A percentile compares a stretch with the other conserved stretches of the same genome.
Evolutionary conservation across 2,113 vertebrate species (phyloP).

Genomic region (Stegastes partitus): DNA sequence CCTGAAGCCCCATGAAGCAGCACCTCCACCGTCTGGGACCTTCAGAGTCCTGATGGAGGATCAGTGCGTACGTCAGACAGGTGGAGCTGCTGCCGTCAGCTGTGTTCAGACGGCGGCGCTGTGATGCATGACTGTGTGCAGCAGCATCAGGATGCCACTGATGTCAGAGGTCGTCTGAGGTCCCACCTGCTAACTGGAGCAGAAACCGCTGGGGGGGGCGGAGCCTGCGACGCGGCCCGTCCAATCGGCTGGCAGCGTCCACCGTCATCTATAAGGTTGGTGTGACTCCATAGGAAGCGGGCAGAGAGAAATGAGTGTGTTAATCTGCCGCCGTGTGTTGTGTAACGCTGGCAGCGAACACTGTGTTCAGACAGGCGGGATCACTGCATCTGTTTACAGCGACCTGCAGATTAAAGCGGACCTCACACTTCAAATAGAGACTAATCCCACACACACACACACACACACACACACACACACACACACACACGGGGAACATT

Average conservation of each 20-base stretch:
- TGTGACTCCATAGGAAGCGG: not conserved
- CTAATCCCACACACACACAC: conserved; percentile 58
- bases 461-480: conserved; percentile 10
- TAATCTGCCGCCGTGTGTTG: conserved; percentile 44
- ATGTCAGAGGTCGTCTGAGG: conserved; percentile 35
- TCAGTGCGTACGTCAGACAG: no score
- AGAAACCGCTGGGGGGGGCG: conserved; percentile 27
- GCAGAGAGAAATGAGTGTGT: conserved; percentile 3
- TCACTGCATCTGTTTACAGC: conserved; percentile 77
- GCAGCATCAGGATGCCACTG: not conserved
- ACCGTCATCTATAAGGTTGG: not conserved
- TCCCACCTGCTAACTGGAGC: conserved; percentile 48
- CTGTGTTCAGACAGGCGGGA: conserved; percentile 69
- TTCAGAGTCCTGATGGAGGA: no score
- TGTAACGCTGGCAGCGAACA: conserved; percentile 63
- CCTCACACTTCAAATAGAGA: conserved; percentile 78
- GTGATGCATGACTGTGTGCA: no score
- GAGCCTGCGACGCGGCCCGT: not conserved
- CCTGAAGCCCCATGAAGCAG: no score
- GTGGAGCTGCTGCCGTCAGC: no score
- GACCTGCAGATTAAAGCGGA: conserved; percentile 71
- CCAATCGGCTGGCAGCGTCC: not conserved
- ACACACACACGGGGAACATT: conserved; percentile 54
- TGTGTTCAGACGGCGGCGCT: no score
- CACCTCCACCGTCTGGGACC: no score